phyloP scores from a whole-genome alignment of 1,140 invertebrate species.

The Macrostomum lignano region DNA sequence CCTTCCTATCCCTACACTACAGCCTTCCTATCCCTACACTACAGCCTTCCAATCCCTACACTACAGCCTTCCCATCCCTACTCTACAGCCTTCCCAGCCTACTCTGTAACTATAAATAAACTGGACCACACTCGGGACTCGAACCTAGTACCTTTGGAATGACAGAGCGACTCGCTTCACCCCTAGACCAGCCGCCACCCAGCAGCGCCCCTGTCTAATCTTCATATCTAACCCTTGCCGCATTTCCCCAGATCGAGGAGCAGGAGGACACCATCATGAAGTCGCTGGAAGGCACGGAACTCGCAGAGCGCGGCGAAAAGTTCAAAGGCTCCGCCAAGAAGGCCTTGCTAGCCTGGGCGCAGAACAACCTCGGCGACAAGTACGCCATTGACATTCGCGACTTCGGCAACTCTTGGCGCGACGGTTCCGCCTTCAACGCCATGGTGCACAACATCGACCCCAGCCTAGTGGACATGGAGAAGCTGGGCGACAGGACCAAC shows the following conservation, averaged over 20 bases:
- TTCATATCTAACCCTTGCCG: too few species aligned
- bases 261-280: conserved; percentile 5
- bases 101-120: too few species aligned
- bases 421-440: conserved; percentile 76
- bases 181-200: too few species aligned
- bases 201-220: too few species aligned
- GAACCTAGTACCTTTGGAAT: too few species aligned
- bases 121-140: too few species aligned
- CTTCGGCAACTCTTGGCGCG: conserved; percentile 82
- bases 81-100: too few species aligned
- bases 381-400: conserved; percentile 60
- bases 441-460: conserved; percentile 79
- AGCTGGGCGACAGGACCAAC: conserved; percentile 13
- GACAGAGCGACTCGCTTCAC: too few species aligned
- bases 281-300: conserved; percentile 13
- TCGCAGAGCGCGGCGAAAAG: conserved; percentile 33
- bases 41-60: too few species aligned
- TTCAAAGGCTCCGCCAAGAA: conserved; percentile 51
- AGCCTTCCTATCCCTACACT: too few species aligned
- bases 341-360: conserved; percentile 70
- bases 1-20: too few species aligned
- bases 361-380: conserved; percentile 52
- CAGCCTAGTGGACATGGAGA: conserved; percentile 51
- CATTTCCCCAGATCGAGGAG: conserved; percentile 7
- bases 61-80: too few species aligned